Percentiles rank a stretch among this genome's conserved stretches.
Evolutionary conservation across 1,140 invertebrate genomes (phyloP).

Genomic region (Microplitis mediator): DNA sequence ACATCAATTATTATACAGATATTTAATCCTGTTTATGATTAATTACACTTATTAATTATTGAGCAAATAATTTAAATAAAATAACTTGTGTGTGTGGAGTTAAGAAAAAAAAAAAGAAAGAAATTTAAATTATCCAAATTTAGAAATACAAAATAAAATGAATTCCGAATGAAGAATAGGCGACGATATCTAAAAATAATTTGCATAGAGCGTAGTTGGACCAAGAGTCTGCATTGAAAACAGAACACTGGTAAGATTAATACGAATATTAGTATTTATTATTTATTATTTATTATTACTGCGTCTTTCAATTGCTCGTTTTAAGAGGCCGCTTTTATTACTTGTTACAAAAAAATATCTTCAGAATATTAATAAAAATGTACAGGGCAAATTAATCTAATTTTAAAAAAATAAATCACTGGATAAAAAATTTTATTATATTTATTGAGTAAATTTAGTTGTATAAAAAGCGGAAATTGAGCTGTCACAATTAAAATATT

Average conservation of each 20-base stretch:
- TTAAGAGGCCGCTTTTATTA: not conserved
- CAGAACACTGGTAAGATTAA: too few species aligned
- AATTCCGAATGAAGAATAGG: too few species aligned
- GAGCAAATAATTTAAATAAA: constrained; percentile 1
- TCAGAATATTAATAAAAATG: too few species aligned
- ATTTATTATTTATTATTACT: too few species aligned
- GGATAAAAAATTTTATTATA: not conserved
- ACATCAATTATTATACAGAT: not conserved
- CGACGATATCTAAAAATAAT: too few species aligned
- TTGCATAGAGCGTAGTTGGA: too few species aligned
- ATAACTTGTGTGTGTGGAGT: not conserved
- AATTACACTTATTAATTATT: not conserved
- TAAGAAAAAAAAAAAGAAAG: not conserved
- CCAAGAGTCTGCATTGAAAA: too few species aligned
- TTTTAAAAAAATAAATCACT: not conserved
- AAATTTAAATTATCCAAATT: too few species aligned
- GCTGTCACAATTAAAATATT: not conserved
- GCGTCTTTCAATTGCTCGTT: not conserved
- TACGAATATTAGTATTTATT: too few species aligned
- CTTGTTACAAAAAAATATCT: not conserved
- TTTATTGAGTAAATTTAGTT: not conserved
- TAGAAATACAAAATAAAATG: too few species aligned
- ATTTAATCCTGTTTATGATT: not conserved
- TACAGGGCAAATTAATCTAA: too few species aligned
- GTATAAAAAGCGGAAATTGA: not conserved